Percentiles rank a stretch among this genome's conserved stretches.
phyloP scores from a whole-genome alignment of 2,888 invertebrate genomes.

The Ellobium chinense region DNA sequence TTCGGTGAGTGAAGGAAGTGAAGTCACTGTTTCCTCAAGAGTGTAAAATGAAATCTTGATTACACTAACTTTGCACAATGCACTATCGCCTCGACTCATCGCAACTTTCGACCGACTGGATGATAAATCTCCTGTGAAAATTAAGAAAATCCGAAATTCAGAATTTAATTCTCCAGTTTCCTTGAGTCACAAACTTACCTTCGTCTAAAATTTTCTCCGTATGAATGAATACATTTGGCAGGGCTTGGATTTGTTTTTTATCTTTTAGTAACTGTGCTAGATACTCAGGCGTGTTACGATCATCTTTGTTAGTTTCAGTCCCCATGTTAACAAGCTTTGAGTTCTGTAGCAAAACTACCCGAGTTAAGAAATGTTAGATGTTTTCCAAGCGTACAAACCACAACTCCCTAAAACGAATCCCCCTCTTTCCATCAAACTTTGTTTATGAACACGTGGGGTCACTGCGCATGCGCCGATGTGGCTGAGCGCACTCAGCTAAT shows the following conservation, averaged over 20 bases:
- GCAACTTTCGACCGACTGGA: too few relatives aligned
- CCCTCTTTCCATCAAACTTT: conserved; percentile 71
- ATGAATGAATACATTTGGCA: conserved; percentile 99
- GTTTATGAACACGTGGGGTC: conserved; percentile 76
- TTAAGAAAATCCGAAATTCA: background rate
- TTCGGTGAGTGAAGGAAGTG: background rate
- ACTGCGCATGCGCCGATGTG: conserved; percentile 73
- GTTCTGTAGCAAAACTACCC: conserved; percentile 60
- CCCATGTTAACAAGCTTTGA: conserved; percentile 75
- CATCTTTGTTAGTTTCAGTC: conserved; percentile 76
- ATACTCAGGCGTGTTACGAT: conserved; percentile 88
- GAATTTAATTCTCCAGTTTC: background rate
- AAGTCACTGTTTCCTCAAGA: too few relatives aligned
- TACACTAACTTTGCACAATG: too few relatives aligned
- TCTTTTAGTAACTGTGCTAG: conserved; percentile 99
- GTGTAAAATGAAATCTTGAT: too few relatives aligned
- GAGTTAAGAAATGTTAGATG: conserved; percentile 64
- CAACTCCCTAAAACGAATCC: conserved; percentile 59
- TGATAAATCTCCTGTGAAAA: too few relatives aligned
- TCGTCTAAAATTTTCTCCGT: conserved; percentile 99
- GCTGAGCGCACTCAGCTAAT: conserved; percentile 54
- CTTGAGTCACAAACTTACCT: conserved; percentile 86
- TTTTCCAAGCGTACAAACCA: conserved; percentile 71
- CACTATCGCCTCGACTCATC: too few relatives aligned
- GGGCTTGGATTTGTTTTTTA: conserved; percentile 99